A percentile compares a stretch with the other conserved stretches of the same genome.
These are phyloP conservation scores for Dynastes grantii DNA, from an alignment of 2,888 invertebrate genomes.

Conservation along the genomic window DNA sequence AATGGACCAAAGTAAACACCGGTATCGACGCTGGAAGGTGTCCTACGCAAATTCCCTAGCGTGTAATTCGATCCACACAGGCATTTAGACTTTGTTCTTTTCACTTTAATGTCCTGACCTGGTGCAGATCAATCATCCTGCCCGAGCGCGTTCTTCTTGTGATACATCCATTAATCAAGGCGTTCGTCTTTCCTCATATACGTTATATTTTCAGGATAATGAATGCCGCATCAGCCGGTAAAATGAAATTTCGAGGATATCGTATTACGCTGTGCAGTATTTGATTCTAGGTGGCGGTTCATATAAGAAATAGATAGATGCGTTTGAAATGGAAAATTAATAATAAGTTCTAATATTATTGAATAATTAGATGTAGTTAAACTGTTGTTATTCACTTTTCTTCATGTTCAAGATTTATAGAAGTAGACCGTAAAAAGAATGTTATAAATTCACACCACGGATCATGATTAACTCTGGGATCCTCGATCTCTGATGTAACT, in stretches of 20 bases:
- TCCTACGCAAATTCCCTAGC: constrained; percentile 45
- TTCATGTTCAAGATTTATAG: too few relatives aligned
- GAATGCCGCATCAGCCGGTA: constrained; percentile 32
- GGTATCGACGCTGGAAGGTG: constrained; percentile 27
- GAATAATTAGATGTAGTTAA: too few relatives aligned
- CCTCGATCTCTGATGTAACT: too few relatives aligned
- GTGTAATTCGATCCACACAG: constrained; percentile 44
- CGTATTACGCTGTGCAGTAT: background rate
- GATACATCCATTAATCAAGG: constrained; percentile 50
- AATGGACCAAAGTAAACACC: constrained; percentile 38
- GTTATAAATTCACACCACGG: too few relatives aligned
- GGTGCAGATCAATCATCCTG: constrained; percentile 49
- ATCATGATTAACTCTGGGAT: too few relatives aligned
- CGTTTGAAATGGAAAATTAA: too few relatives aligned
- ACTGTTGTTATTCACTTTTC: too few relatives aligned
- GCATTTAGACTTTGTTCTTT: constrained; percentile 48
- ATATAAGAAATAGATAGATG: background rate
- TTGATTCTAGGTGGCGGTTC: background rate
- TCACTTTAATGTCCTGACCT: constrained; percentile 45
- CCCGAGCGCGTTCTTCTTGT: constrained; percentile 35
- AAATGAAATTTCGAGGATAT: constrained; percentile 22
- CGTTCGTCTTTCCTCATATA: constrained; percentile 45
- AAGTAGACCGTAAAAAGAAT: too few relatives aligned
- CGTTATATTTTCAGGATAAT: constrained; percentile 37
- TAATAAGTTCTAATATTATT: too few relatives aligned